Evolutionary conservation across 2,113 vertebrate genomes (phyloP).

Genomic region (Sphaerodactylus townsendi): DNA sequence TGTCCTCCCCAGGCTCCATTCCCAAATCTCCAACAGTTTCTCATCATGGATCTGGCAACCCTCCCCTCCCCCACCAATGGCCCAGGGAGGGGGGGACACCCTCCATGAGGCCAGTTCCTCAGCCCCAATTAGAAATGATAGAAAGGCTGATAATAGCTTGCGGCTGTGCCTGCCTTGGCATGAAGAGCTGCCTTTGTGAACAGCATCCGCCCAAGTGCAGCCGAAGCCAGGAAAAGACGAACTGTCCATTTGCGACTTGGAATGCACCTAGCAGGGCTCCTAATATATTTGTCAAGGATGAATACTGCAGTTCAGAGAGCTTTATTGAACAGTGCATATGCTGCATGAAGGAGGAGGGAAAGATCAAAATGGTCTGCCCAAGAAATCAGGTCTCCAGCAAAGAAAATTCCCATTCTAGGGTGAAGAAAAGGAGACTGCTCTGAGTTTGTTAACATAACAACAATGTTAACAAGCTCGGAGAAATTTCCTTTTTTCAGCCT

Average conservation of each 20-base stretch:
- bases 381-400: background rate
- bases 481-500: too few relatives aligned
- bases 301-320: constrained; percentile 9
- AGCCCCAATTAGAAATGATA: background rate
- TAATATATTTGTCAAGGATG: constrained; percentile 11
- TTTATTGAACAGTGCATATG: constrained; percentile 4
- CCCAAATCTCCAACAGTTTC: too few relatives aligned
- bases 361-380: background rate
- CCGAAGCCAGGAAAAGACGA: constrained; percentile 4
- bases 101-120: background rate
- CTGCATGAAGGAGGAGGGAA: background rate
- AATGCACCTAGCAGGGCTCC: background rate
- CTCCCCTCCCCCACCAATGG: too few relatives aligned
- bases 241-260: constrained; percentile 20
- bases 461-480: too few relatives aligned
- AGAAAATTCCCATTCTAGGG: background rate
- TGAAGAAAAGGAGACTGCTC: background rate
- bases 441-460: too few relatives aligned
- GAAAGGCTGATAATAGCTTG: background rate
- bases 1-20: too few relatives aligned
- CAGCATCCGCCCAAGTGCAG: background rate
- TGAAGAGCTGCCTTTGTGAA: background rate
- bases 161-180: background rate
- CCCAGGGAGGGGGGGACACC: too few relatives aligned
- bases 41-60: too few relatives aligned